phyloP scores from a whole-genome alignment of 2,888 invertebrate species.

The Synanthedon vespiformis region DNA sequence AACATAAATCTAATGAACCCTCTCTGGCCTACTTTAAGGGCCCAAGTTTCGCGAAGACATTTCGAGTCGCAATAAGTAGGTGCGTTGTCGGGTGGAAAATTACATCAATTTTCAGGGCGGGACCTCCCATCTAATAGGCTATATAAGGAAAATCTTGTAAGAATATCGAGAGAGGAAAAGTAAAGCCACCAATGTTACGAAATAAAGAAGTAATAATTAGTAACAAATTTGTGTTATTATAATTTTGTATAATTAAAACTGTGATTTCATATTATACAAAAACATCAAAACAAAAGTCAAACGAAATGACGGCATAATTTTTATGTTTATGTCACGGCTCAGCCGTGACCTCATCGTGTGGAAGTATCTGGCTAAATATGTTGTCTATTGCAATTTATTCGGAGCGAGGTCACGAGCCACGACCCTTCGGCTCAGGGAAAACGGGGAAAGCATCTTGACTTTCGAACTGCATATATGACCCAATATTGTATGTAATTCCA shows the following conservation, averaged over 20 bases:
- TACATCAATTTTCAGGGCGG: slow-evolving; percentile 48
- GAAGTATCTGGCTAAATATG: slow-evolving; percentile 28
- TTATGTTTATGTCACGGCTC: slow-evolving; percentile 15
- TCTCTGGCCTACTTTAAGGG: slow-evolving; percentile 41
- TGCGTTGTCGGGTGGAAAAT: slow-evolving; percentile 57
- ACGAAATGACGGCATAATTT: too few species aligned
- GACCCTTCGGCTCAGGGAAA: slow-evolving; percentile 30
- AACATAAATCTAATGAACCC: slow-evolving; percentile 35
- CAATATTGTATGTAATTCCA: too few species aligned
- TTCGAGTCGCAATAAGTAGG: slow-evolving; percentile 53
- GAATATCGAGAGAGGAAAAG: neutral
- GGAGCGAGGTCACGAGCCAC: slow-evolving; percentile 29
- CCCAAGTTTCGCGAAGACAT: slow-evolving; percentile 37
- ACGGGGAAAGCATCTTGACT: slow-evolving; percentile 38
- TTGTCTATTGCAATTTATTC: slow-evolving; percentile 31
- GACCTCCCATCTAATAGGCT: slow-evolving; percentile 36
- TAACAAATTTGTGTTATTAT: too few species aligned
- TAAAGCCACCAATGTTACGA: too few species aligned
- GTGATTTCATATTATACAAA: too few species aligned
- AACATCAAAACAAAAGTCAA: too few species aligned
- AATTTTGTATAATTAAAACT: too few species aligned
- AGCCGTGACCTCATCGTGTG: slow-evolving; percentile 31
- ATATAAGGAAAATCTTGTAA: slow-evolving; percentile 28
- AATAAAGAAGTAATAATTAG: too few species aligned
- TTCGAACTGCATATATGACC: slow-evolving; percentile 16